These are phyloP conservation scores for Lucilia cuprina DNA, from an alignment of 1,140 invertebrate genomes.

Conservation along the genomic window DNA sequence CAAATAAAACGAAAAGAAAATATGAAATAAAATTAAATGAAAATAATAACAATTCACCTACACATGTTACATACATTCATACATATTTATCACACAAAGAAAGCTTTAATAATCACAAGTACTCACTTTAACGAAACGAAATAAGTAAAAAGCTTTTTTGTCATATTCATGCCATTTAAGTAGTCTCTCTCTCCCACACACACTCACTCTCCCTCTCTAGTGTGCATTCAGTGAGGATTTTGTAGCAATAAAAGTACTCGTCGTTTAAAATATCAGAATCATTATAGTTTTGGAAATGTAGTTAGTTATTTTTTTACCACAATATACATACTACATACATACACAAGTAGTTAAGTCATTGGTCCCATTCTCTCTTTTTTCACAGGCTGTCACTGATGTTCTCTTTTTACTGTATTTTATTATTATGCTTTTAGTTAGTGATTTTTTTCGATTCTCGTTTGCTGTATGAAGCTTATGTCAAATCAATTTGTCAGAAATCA, in stretches of 20 bases:
- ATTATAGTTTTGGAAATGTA: background rate
- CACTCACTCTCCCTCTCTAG: background rate
- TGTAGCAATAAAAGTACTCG: too few species aligned
- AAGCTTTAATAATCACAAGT: too few species aligned
- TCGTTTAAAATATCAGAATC: too few species aligned
- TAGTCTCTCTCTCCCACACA: too few species aligned
- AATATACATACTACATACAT: too few species aligned
- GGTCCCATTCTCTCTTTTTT: background rate
- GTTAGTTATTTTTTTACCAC: background rate
- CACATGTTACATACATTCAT: background rate
- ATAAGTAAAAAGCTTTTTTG: background rate
- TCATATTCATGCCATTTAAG: background rate
- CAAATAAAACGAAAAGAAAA: too few species aligned
- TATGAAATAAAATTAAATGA: background rate
- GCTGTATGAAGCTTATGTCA: slow-evolving; percentile 29
- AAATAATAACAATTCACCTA: background rate
- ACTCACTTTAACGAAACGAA: too few species aligned
- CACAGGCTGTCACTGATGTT: background rate
- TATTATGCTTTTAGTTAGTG: background rate
- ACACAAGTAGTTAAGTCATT: background rate
- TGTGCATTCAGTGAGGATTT: too few species aligned
- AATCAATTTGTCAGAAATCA: slow-evolving; percentile 42
- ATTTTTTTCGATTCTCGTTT: background rate
- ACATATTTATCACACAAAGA: too few species aligned
- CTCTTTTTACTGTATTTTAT: background rate